Evolutionary conservation across 2,888 invertebrate genomes (phyloP), one percentile per base, ranked within the genome.

Genomic region (Zygaena filipendulae): DNA sequence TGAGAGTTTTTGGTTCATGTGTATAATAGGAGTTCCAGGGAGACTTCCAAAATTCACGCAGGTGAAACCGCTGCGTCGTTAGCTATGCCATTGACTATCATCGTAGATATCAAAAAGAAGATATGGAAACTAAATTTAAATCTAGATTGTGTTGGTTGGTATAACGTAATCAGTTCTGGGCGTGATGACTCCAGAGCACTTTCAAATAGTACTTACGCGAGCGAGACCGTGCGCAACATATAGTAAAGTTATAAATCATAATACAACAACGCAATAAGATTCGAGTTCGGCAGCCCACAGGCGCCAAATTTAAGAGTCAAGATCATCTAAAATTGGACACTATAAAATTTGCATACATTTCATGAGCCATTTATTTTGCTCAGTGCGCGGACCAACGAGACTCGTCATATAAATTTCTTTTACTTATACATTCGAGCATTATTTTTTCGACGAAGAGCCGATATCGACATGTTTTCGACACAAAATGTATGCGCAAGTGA

Each of bases 321-420:
- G 49, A 59, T 55, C 59, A 49, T 63, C 71, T 72, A 70, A 74
- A 72, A 71, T 71, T 63, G 60, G 68, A 69, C 58, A 64, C 67
- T 57, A 71, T 72, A 66, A 71, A 71, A 72, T 75, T 72, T 72
- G 71, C 71, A 75, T 75, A 70, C 53, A 68, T 68, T 71, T 71
- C 62, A 66, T 59, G 71, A 63, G 56, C 61, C 69, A 68, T 71
- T 71, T 66, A n/a, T n/a, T n/a, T n/a, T n/a, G 59, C 52, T 52
- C 56, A 52, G 49, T 48, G 52, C 52, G 49, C 45, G 52, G 50
- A 45, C 57, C 57, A 54, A 49, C 49, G 45, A 51, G 54, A 50
- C 45, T 48, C 44, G 47, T 53, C 66, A 60, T 39, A 62, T 58
- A n/a, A n/a, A n/a, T n/a, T n/a, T 62, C 58, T 66, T 62, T 54